Evolutionary conservation across 2,888 invertebrate genomes (phyloP), one percentile per base, ranked within the genome.

Genomic region (Cloeon dipterum): DNA sequence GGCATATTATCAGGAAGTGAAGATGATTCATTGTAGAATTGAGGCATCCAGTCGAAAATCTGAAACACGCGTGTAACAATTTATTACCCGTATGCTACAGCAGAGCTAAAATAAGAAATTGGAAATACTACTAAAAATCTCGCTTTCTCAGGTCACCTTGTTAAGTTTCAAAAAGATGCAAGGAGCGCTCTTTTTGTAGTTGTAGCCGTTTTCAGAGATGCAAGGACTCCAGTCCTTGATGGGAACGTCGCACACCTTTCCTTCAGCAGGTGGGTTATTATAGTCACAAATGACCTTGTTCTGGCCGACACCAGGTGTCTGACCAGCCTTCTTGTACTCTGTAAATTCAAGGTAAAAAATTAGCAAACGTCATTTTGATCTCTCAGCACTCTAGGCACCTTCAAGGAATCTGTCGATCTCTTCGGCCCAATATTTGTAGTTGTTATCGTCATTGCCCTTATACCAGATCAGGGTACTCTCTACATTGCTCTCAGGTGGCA

Each of bases 391-490:
- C 5, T 25, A 23, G 23, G 68, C 70, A 89, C 89, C 64, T 52
- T 70, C 60, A 45, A 91, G 63, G 57, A 81, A 89, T 35, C 62
- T 59, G 46, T 74, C 70, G 47, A 88, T 66, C 56, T 76, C 73
- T 37, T 65, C 61, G 45, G 75, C 71, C 86, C 86, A 88, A 52
- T 75, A 73, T 47, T 72, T 65, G 51, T 74, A 75, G 54, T 83
- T 83, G 39, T 75, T 74, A 52, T 68, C 67, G 52, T 75, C 72
- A 47, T 68, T 68, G 44, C 72, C 70, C 58, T 74, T 79, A 67
- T 89, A 94, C 77, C 89, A 86, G 60, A 98, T 82, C 50, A 98
- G 70, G 44, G 94, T 94, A 56, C 91, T 93, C 57, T 91, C 91
- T 47, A 89, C 85, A 57, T 83, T 88, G 41, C 71, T 70, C 49